Evolutionary conservation across 2,113 vertebrate genomes (phyloP), one percentile per base, ranked within the genome.

Genomic region (Nansenia antarctica): DNA sequence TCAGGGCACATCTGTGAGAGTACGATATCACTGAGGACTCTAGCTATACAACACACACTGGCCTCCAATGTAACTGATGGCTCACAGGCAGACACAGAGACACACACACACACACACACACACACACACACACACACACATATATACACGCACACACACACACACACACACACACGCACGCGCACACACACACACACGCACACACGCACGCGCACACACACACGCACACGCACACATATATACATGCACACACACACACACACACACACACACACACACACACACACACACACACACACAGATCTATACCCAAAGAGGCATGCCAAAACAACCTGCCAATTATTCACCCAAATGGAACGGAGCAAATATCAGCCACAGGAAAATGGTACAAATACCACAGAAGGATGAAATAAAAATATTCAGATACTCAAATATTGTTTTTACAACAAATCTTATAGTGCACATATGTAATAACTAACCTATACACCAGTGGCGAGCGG

Each of bases 1-100:
- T 90, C 90, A 91, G 73, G 77, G 81, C 81, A 80, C 88, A 90
- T 91, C 90, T 92, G 90, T 55, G 70, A 82, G 78, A 75, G 86
- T 81, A 86, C 39, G 88, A 89, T 92, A 90, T 86, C 88, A 80
- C 82, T 83, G 31, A 72, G 58, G 61, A 67, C 57, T 2, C 20
- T n/a, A 7, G 20, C 54, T 62, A 65, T 5, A 45, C 53, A 47
- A 18, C 59, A 67, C 57, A 30, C 61, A 52, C 55, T 32, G 32
- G 47, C 31, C 35, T 52, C 74, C 77, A 27, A 32, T 67, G 73
- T 80, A 86, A 83, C 82, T 79, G 80, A 72, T 85, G 65, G 76
- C 69, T 77, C 77, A 47, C 45, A 31, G 53, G 59, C 65, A 52
- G n/a, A 77, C 70, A 76, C 30, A 76, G 60, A 73, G 54, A 74